These are phyloP conservation scores for Galemys pyrenaicus DNA, from an alignment of 2,113 vertebrate species.

Conservation along the genomic window DNA sequence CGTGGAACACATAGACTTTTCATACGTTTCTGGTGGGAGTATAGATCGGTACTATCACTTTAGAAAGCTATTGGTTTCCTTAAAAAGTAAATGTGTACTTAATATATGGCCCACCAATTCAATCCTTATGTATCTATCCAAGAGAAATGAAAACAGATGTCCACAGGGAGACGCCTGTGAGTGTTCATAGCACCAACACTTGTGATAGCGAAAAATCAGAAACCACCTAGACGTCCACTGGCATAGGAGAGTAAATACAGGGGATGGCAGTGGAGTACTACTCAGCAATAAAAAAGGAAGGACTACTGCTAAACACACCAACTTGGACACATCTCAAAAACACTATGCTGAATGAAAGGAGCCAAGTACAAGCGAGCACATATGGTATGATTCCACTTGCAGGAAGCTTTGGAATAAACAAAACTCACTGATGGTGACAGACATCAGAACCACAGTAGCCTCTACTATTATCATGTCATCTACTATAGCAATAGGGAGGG, in stretches of 20 bases:
- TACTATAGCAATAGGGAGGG: background rate
- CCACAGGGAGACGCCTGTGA: background rate
- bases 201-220: background rate
- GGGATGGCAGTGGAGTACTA: background rate
- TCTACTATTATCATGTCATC: background rate
- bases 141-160: background rate
- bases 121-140: background rate
- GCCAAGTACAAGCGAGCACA: background rate
- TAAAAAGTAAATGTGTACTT: background rate
- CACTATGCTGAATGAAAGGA: background rate
- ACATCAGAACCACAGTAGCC: background rate
- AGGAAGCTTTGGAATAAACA: background rate
- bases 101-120: background rate
- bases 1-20: background rate
- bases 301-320: background rate
- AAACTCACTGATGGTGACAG: background rate
- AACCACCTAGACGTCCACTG: background rate
- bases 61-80: background rate
- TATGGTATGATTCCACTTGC: background rate
- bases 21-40: background rate
- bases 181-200: background rate
- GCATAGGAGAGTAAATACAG: background rate
- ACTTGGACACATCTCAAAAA: background rate
- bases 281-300: background rate
- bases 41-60: background rate